phyloP scores from a whole-genome alignment of 2,113 vertebrate species.

The Cairina moschata region DNA sequence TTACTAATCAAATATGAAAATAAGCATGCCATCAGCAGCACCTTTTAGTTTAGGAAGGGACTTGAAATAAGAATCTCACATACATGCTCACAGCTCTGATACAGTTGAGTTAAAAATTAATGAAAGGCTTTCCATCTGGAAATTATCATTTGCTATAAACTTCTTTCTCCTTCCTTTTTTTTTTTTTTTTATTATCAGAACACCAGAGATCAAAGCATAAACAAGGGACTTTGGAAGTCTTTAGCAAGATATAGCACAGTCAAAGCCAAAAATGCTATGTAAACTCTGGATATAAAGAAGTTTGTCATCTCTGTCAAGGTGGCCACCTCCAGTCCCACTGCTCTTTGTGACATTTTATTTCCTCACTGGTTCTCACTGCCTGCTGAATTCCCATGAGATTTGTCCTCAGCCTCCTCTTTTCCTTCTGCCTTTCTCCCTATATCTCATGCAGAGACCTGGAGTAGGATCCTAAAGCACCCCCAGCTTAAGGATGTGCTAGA shows the following conservation, averaged over 20 bases:
- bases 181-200: not conserved
- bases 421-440: not conserved
- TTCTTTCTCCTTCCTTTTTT: not conserved
- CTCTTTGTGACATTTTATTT: not conserved
- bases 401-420: not conserved
- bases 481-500: fast-evolving
- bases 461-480: not conserved
- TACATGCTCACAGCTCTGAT: not conserved
- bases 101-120: not conserved
- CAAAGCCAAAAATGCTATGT: not conserved
- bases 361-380: not conserved
- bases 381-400: not conserved
- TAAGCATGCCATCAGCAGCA: not conserved
- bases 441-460: not conserved
- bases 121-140: constrained; percentile 50
- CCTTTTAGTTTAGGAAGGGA: constrained; percentile 16
- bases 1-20: constrained; percentile 55
- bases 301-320: not conserved
- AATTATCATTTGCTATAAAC: constrained; percentile 32
- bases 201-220: not conserved
- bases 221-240: not conserved
- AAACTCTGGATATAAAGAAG: not conserved
- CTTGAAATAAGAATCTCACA: not conserved
- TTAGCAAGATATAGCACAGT: not conserved
- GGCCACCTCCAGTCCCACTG: fast-evolving